These are phyloP conservation scores for Bombus soroeensis DNA, from an alignment of 1,140 invertebrate species.

Conservation along the genomic window DNA sequence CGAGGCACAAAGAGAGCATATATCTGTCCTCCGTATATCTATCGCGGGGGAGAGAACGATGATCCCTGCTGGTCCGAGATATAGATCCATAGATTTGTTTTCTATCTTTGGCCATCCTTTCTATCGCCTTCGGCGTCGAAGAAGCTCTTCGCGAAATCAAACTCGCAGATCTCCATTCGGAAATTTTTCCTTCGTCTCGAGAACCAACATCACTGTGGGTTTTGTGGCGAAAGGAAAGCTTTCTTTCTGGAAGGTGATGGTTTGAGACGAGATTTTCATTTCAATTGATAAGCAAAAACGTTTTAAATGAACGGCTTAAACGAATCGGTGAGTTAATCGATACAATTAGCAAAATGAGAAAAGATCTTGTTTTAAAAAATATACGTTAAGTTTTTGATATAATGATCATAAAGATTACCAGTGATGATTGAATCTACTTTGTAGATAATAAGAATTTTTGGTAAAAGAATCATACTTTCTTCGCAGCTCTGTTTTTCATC, in stretches of 20 bases:
- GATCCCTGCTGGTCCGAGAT: slow-evolving; percentile 72
- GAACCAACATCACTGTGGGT: not conserved
- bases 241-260: not conserved
- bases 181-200: slow-evolving; percentile 38
- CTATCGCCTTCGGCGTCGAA: slow-evolving; percentile 69
- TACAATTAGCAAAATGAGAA: not conserved
- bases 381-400: not conserved
- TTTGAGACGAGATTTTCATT: not conserved
- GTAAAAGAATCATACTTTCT: too few species aligned
- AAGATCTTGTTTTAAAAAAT: not conserved
- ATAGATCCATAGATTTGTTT: slow-evolving; percentile 79
- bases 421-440: too few species aligned
- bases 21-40: slow-evolving; percentile 48
- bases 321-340: not conserved
- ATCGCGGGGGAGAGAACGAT: slow-evolving; percentile 67
- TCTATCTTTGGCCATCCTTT: slow-evolving; percentile 72
- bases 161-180: slow-evolving; percentile 33
- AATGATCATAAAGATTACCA: too few species aligned
- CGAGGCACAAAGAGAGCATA: slow-evolving; percentile 36
- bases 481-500: too few species aligned
- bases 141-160: slow-evolving; percentile 57
- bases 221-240: not conserved
- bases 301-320: not conserved
- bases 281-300: not conserved
- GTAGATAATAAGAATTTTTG: too few species aligned